A percentile compares a stretch with the other conserved stretches of the same genome.
Conservation (phyloP, 2,888 invertebrate genomes). For the Epiblema foenella region DNA sequence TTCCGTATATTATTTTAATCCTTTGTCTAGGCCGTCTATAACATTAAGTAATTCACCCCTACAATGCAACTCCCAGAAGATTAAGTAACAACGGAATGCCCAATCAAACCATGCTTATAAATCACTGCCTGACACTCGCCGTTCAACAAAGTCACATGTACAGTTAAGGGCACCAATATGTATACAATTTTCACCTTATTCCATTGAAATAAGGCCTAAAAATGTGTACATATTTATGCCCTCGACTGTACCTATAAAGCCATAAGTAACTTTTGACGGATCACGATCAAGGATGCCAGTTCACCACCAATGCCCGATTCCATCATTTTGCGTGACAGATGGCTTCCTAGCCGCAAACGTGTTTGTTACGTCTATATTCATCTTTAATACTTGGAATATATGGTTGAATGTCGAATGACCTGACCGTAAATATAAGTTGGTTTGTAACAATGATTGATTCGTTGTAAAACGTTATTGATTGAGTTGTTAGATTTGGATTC, state of each 20-base stretch:
- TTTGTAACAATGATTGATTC: constrained; percentile 50
- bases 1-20: too few species aligned
- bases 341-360: constrained; percentile 45
- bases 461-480: constrained; percentile 50
- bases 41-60: constrained; percentile 1
- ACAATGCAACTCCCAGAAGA: constrained; percentile 8
- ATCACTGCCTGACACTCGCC: constrained; percentile 17
- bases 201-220: too few species aligned
- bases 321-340: constrained; percentile 53
- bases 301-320: constrained; percentile 52
- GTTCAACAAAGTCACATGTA: neutral
- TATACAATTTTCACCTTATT: too few species aligned
- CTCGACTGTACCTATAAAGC: neutral
- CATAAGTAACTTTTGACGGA: neutral
- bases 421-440: constrained; percentile 8
- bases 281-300: constrained; percentile 31
- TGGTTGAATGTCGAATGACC: neutral
- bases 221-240: too few species aligned
- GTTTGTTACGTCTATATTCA: constrained; percentile 7
- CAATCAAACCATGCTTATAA: constrained; percentile 35
- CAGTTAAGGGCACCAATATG: too few species aligned
- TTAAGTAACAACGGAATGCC: constrained; percentile 15
- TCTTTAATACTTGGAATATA: neutral
- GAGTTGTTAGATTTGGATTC: constrained; percentile 44
- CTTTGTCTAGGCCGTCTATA: too few species aligned